Evolutionary conservation across 2,797 vertebrate species (phyloP).

Genomic region (Anabacerthia variegaticeps): DNA sequence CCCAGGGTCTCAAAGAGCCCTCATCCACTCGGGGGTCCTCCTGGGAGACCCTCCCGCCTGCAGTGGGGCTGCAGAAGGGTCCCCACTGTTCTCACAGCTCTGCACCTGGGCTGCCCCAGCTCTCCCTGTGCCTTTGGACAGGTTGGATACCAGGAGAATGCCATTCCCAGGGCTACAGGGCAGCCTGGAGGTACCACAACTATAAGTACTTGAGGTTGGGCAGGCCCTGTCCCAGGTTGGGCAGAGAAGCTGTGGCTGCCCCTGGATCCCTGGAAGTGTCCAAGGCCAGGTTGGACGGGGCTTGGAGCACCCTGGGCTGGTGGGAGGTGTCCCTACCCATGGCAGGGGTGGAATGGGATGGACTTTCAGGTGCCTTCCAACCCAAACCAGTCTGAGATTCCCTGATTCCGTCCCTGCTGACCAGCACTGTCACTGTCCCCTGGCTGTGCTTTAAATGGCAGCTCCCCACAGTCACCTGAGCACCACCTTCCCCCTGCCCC

Average conservation of each 20-base stretch:
- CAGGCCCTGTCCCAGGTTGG: not conserved
- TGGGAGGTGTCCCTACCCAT: not conserved
- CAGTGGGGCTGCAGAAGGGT: not conserved
- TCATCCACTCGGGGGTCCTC: not conserved
- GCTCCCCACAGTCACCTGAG: not conserved
- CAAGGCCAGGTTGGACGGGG: not conserved
- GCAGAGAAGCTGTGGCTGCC: not conserved
- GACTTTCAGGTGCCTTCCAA: fast-evolving
- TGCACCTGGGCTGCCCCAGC: not conserved
- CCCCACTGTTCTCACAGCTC: not conserved
- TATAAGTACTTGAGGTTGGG: not conserved
- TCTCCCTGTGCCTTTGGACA: not conserved
- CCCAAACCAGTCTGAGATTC: not conserved
- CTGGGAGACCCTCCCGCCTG: no score
- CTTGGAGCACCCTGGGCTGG: not conserved
- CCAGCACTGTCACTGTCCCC: not conserved
- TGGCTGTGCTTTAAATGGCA: not conserved
- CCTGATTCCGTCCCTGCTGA: fast-evolving
- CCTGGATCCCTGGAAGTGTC: not conserved
- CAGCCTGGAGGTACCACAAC: not conserved
- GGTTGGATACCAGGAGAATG: fast-evolving
- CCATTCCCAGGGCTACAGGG: not conserved
- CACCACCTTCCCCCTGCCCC: not conserved
- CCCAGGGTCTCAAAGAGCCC: not conserved
- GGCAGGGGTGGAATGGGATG: not conserved